Evolutionary conservation across 2,888 invertebrate genomes (phyloP), one percentile per base, ranked within the genome.

Genomic region (Osedax frankpressi): DNA sequence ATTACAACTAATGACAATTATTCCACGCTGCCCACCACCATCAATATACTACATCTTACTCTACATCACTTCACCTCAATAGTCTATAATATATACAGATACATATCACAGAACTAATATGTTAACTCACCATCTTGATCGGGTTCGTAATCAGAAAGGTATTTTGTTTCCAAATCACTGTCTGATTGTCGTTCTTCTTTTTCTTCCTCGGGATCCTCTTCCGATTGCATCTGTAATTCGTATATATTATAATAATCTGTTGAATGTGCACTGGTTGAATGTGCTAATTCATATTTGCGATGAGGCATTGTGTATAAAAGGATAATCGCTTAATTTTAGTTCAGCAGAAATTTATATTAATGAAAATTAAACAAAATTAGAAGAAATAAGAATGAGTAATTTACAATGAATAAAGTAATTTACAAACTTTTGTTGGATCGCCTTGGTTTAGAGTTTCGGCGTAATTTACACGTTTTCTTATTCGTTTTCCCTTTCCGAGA

Each of bases 401-500:
- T n/a, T n/a, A n/a, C n/a, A n/a, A n/a, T n/a, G n/a, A n/a, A n/a
- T n/a, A n/a, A n/a, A n/a, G n/a, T n/a, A n/a, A n/a, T n/a, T n/a
- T n/a, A 24, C 73, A n/a, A 26, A 25, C 28, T 19, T 30, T 60
- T 28, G 30, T 30, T 69, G 44, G 44, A 19, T 11, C 59, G 60
- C 30, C 69, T 72, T 62, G 24, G n/a, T 27, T 30, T 28, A 28
- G 14, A 25, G 63, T 73, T 73, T 77, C 77, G 1, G 77, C 76
- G 30, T 77, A 77, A 74, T 77, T 77, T 65, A 78, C 76, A 68
- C 76, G 76, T 67, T 76, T 75, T 25, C 78, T 70, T 25, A 76
- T 71, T 25, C 78, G 74, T 72, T 78, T 78, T 3, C 78, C 78
- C 71, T 78, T 78, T 19, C 78, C 78, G 6, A 78, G 76, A 6